Conservation (phyloP, 2,113 vertebrate genomes). For the Gadus chalcogrammus region DNA sequence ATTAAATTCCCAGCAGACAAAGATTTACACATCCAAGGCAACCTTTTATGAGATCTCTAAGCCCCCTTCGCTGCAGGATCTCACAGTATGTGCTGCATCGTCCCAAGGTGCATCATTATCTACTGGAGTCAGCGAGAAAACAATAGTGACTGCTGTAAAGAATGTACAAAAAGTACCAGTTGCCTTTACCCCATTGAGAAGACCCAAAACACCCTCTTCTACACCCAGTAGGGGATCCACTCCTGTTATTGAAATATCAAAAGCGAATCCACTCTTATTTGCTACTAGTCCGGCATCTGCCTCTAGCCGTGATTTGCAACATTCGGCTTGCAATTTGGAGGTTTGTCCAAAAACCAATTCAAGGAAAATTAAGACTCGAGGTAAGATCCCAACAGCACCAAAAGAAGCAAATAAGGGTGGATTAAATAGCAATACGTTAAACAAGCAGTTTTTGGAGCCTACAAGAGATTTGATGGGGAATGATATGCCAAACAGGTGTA, state of each 20-base stretch:
- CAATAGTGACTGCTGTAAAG: constrained; percentile 20
- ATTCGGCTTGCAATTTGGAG: constrained; percentile 21
- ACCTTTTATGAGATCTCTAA: constrained; percentile 69
- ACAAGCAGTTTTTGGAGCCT: constrained; percentile 16
- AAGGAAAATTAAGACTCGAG: constrained; percentile 12
- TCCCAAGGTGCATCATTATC: constrained; percentile 35
- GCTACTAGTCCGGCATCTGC: constrained; percentile 43
- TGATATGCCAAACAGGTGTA: constrained; percentile 30
- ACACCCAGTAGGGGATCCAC: constrained; percentile 45
- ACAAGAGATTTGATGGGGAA: constrained; percentile 22
- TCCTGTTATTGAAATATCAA: constrained; percentile 59
- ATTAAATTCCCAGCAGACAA: constrained; percentile 36
- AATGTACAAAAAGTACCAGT: constrained; percentile 32
- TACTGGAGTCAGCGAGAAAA: constrained; percentile 24
- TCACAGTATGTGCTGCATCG: constrained; percentile 26
- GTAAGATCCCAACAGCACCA: constrained; percentile 13
- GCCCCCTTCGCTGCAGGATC: constrained; percentile 52
- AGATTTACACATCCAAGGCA: constrained; percentile 63
- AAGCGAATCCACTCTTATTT: constrained; percentile 58
- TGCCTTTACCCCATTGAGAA: constrained; percentile 31
- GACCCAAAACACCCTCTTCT: constrained; percentile 49
- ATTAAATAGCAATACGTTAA: constrained; percentile 17
- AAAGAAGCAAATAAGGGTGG: constrained; percentile 23
- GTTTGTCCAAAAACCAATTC: constrained; percentile 18
- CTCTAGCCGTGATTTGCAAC: constrained; percentile 33